Evolutionary conservation across 1,140 invertebrate genomes (phyloP).

Genomic region (Lucilia sericata): DNA sequence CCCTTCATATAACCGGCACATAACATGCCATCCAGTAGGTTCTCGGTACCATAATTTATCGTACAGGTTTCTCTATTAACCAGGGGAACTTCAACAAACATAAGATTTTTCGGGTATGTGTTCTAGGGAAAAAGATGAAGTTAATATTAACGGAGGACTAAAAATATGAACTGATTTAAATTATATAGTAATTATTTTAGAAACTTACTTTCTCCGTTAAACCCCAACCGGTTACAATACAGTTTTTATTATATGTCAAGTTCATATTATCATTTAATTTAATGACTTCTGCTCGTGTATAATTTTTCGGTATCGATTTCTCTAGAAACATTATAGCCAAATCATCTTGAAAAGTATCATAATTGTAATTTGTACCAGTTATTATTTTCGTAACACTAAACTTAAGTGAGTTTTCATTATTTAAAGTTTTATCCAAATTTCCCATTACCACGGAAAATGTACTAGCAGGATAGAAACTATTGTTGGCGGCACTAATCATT

Average conservation of each 20-base stretch:
- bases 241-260: constrained; percentile 4
- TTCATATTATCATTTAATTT: constrained; percentile 4
- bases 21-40: constrained; percentile 51
- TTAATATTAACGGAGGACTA: not conserved
- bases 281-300: not conserved
- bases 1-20: constrained; percentile 53
- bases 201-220: constrained; percentile 53
- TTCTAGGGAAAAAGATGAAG: not conserved
- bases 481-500: not conserved
- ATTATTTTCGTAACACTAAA: constrained; percentile 22
- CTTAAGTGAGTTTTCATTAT: constrained; percentile 43
- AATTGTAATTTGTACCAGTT: constrained; percentile 50
- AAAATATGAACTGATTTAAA: not conserved
- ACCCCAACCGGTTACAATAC: constrained; percentile 59
- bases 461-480: not conserved
- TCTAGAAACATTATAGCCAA: constrained; percentile 51
- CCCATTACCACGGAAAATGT: constrained; percentile 49
- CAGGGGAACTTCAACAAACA: constrained; percentile 50
- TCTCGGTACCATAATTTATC: not conserved
- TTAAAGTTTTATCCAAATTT: constrained; percentile 50
- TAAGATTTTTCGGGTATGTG: constrained; percentile 50
- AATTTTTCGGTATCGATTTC: not conserved
- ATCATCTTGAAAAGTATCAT: constrained; percentile 34
- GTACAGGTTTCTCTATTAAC: not conserved
- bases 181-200: no score